phyloP scores from a whole-genome alignment of 2,797 vertebrate species.

The Rhadinocentrus ornatus region DNA sequence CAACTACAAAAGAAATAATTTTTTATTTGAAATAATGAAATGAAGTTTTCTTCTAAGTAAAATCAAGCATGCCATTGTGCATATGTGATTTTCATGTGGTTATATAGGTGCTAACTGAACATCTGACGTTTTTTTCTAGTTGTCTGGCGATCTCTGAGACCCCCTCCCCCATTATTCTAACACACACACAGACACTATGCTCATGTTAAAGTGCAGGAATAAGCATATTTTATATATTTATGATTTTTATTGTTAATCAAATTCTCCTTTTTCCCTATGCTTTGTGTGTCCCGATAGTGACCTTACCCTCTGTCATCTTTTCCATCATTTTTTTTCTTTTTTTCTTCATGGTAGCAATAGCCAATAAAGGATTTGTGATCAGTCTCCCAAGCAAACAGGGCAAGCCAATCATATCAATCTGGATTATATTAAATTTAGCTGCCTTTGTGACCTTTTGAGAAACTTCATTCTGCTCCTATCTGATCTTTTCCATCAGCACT shows the following conservation, averaged over 20 bases:
- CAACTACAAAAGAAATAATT: not conserved
- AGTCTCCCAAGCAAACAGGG: not conserved
- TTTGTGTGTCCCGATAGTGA: not conserved
- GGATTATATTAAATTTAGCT: not conserved
- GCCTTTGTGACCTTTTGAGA: not conserved
- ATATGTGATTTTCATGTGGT: not conserved
- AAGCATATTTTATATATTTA: not conserved
- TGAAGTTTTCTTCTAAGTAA: not conserved
- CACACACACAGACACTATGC: not conserved
- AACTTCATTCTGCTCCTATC: not conserved
- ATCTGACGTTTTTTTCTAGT: not conserved
- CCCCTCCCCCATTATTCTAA: not conserved
- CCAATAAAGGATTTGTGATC: not conserved
- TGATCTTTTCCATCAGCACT: not conserved
- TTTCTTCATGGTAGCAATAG: not conserved
- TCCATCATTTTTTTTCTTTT: not conserved
- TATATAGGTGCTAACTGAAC: not conserved
- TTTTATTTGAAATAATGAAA: not conserved
- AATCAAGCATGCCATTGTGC: too few relatives aligned
- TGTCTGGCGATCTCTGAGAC: not conserved
- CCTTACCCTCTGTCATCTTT: too few relatives aligned
- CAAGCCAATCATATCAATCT: not conserved
- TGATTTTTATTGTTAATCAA: not conserved
- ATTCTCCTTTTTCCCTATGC: not conserved
- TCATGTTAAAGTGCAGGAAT: not conserved